Conservation (phyloP, 2,797 vertebrate species). For the Tiaroga cobitis region DNA sequence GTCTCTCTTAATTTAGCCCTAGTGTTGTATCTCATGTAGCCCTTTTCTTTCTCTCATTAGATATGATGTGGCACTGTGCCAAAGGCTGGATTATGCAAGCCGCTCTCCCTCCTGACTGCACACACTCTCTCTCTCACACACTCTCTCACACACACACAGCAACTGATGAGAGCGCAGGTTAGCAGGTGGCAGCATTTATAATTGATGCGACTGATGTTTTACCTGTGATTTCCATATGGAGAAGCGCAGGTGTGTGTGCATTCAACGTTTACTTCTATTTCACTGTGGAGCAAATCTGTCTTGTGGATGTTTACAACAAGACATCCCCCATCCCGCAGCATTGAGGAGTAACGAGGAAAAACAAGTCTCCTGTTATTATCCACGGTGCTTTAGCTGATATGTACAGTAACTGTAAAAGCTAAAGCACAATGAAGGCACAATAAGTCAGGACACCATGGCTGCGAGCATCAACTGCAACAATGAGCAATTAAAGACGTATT, state of each 20-base stretch:
- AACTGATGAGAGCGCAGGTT: constrained; percentile 29
- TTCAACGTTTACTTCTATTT: constrained; percentile 8
- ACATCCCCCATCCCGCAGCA: background rate
- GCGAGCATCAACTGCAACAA: background rate
- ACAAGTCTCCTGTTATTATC: background rate
- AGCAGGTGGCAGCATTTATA: constrained; percentile 61
- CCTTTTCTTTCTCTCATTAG: constrained; percentile 51
- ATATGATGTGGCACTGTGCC: constrained; percentile 53
- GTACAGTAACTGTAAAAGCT: too few relatives aligned
- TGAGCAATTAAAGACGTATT: background rate
- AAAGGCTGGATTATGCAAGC: constrained; percentile 59
- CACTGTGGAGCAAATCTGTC: background rate
- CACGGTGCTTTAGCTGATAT: too few relatives aligned
- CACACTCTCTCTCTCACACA: constrained; percentile 10
- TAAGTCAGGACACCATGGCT: too few relatives aligned
- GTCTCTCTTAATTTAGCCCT: constrained; percentile 52
- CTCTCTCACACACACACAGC: background rate
- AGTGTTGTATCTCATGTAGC: constrained; percentile 47
- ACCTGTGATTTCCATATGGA: constrained; percentile 52
- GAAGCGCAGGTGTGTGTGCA: background rate
- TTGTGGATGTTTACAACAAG: background rate
- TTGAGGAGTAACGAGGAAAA: background rate
- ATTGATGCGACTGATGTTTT: constrained; percentile 56
- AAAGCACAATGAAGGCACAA: background rate
- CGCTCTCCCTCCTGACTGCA: background rate